Evolutionary conservation across 1,140 invertebrate species (phyloP).

Genomic region (Melanaphis sacchari): DNA sequence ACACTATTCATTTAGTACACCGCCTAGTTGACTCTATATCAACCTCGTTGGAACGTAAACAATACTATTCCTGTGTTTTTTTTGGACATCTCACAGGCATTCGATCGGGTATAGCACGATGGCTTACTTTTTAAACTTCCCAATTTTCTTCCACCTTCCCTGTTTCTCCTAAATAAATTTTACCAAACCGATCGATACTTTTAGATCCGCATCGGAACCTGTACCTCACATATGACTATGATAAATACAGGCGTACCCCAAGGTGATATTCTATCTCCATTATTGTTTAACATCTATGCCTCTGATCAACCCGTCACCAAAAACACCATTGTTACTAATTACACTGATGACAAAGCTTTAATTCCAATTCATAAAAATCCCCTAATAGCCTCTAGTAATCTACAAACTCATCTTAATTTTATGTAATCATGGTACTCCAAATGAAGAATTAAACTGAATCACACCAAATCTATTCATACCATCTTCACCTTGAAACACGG

Average conservation of each 20-base stretch:
- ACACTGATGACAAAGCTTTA: not conserved
- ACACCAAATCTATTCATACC: not conserved
- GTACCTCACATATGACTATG: not conserved
- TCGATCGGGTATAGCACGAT: too few relatives aligned
- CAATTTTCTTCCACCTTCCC: not conserved
- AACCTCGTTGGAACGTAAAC: too few relatives aligned
- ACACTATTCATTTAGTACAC: too few relatives aligned
- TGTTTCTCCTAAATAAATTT: not conserved
- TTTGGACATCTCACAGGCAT: too few relatives aligned
- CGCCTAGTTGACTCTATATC: too few relatives aligned
- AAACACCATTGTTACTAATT: too few relatives aligned
- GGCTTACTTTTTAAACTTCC: not conserved
- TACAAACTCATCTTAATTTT: not conserved
- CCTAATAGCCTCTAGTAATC: not conserved
- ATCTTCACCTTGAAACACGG: too few relatives aligned
- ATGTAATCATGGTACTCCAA: not conserved
- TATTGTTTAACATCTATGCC: not conserved
- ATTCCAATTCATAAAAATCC: not conserved
- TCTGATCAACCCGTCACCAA: too few relatives aligned
- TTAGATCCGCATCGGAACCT: not conserved
- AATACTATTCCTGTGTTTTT: too few relatives aligned
- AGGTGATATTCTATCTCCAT: not conserved
- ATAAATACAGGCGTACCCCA: not conserved
- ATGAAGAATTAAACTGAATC: not conserved
- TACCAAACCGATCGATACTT: not conserved